A percentile compares a stretch with the other conserved stretches of the same genome.
These are phyloP conservation scores for Adelosebastes latens DNA, from an alignment of 2,797 vertebrate genomes.

Conservation along the genomic window DNA sequence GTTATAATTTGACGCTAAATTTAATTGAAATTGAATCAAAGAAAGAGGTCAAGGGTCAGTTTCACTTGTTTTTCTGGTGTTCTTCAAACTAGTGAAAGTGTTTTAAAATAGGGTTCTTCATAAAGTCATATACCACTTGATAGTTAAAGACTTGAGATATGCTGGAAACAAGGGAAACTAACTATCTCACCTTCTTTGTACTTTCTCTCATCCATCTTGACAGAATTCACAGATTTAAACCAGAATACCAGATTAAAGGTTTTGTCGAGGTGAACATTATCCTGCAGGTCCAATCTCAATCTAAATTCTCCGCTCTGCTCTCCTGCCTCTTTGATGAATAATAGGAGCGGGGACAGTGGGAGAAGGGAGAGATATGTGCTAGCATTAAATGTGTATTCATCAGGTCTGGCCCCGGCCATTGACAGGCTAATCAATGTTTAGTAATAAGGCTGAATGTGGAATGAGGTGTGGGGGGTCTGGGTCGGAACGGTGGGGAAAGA, in stretches of 20 bases:
- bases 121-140: neutral
- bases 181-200: neutral
- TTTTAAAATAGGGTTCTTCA: neutral
- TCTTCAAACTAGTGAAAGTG: neutral
- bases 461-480: slow-evolving; percentile 72
- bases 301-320: neutral
- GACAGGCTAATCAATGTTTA: slow-evolving; percentile 85
- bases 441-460: slow-evolving; percentile 85
- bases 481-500: slow-evolving; percentile 63
- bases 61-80: no score
- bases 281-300: slow-evolving; percentile 18
- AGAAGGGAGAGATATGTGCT: slow-evolving; percentile 47
- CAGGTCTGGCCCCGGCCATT: slow-evolving; percentile 68
- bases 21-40: no score
- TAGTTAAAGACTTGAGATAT: neutral
- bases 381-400: slow-evolving; percentile 76
- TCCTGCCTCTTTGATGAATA: slow-evolving; percentile 27
- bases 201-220: neutral
- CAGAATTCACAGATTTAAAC: slow-evolving; percentile 13
- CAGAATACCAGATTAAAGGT: slow-evolving; percentile 18
- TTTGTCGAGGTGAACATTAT: slow-evolving; percentile 23
- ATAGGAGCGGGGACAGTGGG: slow-evolving; percentile 6
- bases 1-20: no score
- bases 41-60: neutral
- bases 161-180: neutral